Conservation (phyloP, 2,888 invertebrate species). For the Agrochola litura region DNA sequence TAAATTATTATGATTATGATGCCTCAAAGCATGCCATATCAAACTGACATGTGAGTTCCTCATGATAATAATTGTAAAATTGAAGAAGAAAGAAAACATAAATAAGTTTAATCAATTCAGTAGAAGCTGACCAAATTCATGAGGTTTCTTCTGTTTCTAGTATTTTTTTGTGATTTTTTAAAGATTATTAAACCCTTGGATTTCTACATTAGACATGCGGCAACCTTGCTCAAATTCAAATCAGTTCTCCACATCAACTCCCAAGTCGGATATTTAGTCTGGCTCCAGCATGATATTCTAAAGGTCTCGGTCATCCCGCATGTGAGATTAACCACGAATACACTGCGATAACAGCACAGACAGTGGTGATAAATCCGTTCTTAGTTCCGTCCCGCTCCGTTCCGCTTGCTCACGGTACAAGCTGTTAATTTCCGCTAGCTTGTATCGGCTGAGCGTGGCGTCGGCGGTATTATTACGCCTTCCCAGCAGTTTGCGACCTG, state of each 20-base stretch:
- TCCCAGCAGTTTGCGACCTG: constrained; percentile 85
- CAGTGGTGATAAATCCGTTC: constrained; percentile 79
- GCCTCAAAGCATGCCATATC: background rate
- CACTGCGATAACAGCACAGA: constrained; percentile 61
- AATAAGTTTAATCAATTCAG: background rate
- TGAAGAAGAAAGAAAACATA: background rate
- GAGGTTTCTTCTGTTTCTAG: background rate
- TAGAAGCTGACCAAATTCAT: background rate
- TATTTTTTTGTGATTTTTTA: too few relatives aligned
- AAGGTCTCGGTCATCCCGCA: constrained; percentile 60
- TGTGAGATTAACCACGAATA: constrained; percentile 60
- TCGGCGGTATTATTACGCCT: constrained; percentile 87
- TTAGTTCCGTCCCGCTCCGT: constrained; percentile 75
- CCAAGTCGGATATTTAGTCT: constrained; percentile 48
- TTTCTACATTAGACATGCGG: background rate
- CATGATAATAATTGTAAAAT: too few relatives aligned
- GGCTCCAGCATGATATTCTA: constrained; percentile 34
- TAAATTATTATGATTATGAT: too few relatives aligned
- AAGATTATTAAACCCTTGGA: background rate
- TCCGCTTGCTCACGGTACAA: constrained; percentile 78
- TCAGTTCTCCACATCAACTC: constrained; percentile 2
- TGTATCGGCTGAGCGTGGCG: constrained; percentile 84
- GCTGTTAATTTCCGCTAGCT: constrained; percentile 89
- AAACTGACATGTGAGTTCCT: background rate
- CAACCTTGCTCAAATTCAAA: constrained; percentile 23